Base-by-base conservation (phyloP, 2,797 vertebrate genomes). In the Emys orbicularis region DNA sequence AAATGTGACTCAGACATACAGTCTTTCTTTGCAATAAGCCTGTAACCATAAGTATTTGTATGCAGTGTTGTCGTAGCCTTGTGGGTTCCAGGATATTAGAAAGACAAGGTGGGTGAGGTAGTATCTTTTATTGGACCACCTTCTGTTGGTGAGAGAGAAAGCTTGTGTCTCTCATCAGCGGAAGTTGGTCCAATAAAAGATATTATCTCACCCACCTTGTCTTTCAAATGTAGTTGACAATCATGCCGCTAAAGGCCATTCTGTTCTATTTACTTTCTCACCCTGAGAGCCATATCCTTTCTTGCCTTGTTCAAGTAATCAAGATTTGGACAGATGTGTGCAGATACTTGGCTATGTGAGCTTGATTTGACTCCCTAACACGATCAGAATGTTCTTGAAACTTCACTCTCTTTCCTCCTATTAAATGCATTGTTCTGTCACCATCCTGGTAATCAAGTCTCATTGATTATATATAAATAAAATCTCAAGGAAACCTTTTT, bases 321-420 rank as follows among this genome's bases (percentile, higher is more conserved):
- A 79, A 16, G 41, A 59, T 94, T 87, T 87, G 80, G 49, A 84
- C 86, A 91, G 72, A 2, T 29, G 5, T 25, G 41, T 68, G 5
- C n/a, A 68, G 83, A 79, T 0, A 0, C 13, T 31, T 1, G 72
- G 68, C 37, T 76, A 9, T 3, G 54, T 1, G 4, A 27, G 29
- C 10, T 1, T 49, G 15, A 84, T 89, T 88, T 89, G 49, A 41
- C 44, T 44, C 37, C 27, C 44, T 80, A 81, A 88, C 3, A 31
- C 29, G 8, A 5, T 27, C 15, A 65, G 37, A 68, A 23, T 50
- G 54, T 59, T 56, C n/a, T 41, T 41, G 80, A 34, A 68, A 61
- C 7, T 2, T 23, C 85, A 87, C 87, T 89, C 34, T 84, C 52
- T 86, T 80, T 72, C 11, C 41, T 77, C 44, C 44, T 59, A 44